Conservation (phyloP, 1,140 invertebrate species). For the Apolygus lucorum region DNA sequence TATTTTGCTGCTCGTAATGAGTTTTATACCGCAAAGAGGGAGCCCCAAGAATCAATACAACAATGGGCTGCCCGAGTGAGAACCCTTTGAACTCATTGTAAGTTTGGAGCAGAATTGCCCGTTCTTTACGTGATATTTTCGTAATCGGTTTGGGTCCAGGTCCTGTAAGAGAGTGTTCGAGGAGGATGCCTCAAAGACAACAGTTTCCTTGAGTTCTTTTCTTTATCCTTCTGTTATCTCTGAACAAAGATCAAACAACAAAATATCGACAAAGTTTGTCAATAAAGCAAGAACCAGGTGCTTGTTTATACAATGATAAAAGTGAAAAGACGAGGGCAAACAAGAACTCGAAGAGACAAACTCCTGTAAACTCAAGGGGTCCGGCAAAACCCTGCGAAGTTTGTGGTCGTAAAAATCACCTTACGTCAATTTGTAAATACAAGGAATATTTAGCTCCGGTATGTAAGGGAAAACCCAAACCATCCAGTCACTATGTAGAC, state of each 20-base stretch:
- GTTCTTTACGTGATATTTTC: background rate
- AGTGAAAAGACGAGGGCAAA: background rate
- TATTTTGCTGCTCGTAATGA: background rate
- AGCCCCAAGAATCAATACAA: background rate
- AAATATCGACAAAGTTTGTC: background rate
- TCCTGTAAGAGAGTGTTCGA: background rate
- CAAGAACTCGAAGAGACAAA: background rate
- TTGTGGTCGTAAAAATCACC: background rate
- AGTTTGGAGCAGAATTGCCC: background rate
- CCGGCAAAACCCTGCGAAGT: background rate
- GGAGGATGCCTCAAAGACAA: background rate
- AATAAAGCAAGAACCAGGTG: background rate
- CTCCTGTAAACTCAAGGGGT: background rate
- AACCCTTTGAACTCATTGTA: background rate
- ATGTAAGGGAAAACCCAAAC: background rate
- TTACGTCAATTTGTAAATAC: background rate
- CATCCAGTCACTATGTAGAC: background rate
- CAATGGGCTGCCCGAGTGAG: background rate
- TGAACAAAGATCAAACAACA: background rate
- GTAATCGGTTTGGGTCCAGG: background rate
- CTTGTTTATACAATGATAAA: background rate
- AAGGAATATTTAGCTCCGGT: background rate
- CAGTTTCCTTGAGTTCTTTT: background rate
- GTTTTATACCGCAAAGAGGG: background rate
- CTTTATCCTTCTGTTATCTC: background rate